These are phyloP conservation scores for Daphoenositta chrysoptera DNA, from an alignment of 2,113 vertebrate genomes.

Conservation along the genomic window DNA sequence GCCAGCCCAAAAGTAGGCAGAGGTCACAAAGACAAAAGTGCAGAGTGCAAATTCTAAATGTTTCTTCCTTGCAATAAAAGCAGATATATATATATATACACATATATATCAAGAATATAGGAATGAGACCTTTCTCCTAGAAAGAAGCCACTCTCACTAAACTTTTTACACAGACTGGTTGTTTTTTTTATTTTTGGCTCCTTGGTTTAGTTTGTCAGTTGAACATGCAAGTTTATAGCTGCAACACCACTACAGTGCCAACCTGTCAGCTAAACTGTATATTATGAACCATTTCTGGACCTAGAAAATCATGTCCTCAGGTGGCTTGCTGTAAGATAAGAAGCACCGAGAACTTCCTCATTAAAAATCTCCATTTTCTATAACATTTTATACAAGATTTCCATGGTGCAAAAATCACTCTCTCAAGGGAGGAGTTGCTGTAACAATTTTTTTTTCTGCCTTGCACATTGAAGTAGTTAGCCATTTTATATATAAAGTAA, in stretches of 20 bases:
- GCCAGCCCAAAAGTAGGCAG: neutral
- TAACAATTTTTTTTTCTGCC: conserved; percentile 2
- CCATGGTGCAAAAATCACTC: conserved; percentile 27
- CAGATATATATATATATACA: neutral
- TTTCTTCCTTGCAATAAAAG: neutral
- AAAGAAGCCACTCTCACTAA: neutral
- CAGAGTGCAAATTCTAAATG: neutral
- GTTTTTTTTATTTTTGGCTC: neutral
- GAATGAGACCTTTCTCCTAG: neutral
- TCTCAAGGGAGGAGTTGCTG: neutral
- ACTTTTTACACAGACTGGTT: neutral
- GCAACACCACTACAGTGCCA: conserved; percentile 2
- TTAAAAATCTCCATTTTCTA: conserved; percentile 1
- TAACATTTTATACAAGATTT: conserved; percentile 22
- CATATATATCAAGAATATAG: neutral
- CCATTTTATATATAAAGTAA: conserved; percentile 41
- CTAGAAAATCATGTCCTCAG: neutral
- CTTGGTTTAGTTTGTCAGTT: conserved; percentile 17
- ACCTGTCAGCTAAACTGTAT: neutral
- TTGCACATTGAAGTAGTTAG: conserved; percentile 14
- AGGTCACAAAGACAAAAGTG: neutral
- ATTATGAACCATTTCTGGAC: neutral
- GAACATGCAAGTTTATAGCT: conserved; percentile 11
- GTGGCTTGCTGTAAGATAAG: neutral
- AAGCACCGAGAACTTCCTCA: neutral